Percentiles rank a stretch among this genome's conserved stretches.
These are phyloP conservation scores for Salminus brasiliensis DNA, from an alignment of 2,113 vertebrate species.

Conservation along the genomic window DNA sequence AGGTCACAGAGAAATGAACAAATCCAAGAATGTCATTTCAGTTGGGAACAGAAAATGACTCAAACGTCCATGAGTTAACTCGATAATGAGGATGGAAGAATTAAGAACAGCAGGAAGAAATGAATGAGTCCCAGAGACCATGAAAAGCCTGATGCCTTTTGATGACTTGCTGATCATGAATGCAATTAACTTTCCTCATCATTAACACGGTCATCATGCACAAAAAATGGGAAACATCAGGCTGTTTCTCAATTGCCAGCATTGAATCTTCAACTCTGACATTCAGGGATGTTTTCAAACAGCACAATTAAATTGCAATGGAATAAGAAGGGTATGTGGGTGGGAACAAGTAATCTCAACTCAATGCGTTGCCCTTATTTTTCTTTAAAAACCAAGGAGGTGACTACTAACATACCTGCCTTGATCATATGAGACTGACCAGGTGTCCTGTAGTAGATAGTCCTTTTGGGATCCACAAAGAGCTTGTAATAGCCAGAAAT, in stretches of 20 bases:
- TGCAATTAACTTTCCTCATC: neutral
- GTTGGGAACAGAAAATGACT: conserved; percentile 54
- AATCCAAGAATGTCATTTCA: conserved; percentile 54
- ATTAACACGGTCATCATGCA: neutral
- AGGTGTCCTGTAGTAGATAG: conserved; percentile 85
- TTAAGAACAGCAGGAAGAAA: conserved; percentile 63
- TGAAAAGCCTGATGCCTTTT: conserved; percentile 60
- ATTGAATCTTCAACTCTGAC: neutral
- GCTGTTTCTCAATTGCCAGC: neutral
- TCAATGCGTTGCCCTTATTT: neutral
- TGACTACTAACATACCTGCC: conserved; percentile 88
- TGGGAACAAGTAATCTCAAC: no score
- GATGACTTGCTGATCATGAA: neutral
- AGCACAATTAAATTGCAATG: conserved; percentile 6
- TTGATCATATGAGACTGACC: conserved; percentile 94
- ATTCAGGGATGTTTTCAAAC: neutral
- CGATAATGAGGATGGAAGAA: conserved; percentile 52
- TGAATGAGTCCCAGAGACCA: conserved; percentile 57
- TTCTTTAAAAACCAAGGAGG: conserved; percentile 41
- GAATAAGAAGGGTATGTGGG: neutral
- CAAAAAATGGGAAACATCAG: neutral
- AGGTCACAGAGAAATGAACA: conserved; percentile 58
- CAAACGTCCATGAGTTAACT: conserved; percentile 37
- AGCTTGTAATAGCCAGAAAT: conserved; percentile 98
- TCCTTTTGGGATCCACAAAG: conserved; percentile 94